Percentiles rank a stretch among this genome's conserved stretches.
Evolutionary conservation across 2,888 invertebrate species (phyloP).

Genomic region (Cryptus armator): DNA sequence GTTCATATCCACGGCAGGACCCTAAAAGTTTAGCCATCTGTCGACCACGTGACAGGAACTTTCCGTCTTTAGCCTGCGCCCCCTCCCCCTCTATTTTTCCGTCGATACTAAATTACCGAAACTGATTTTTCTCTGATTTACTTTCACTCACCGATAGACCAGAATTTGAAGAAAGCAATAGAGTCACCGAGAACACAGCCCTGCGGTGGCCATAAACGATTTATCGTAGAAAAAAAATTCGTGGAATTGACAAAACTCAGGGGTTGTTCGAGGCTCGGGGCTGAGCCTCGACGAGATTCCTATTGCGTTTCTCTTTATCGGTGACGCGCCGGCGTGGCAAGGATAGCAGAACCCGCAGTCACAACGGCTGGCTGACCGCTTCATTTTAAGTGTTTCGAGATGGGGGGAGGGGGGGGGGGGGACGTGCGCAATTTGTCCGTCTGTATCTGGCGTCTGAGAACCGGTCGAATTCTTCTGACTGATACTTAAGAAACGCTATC

Average conservation of each 20-base stretch:
- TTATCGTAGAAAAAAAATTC: constrained; percentile 56
- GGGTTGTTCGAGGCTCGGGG: constrained; percentile 42
- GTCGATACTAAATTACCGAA: constrained; percentile 65
- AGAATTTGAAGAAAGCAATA: constrained; percentile 56
- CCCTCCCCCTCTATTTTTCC: constrained; percentile 55
- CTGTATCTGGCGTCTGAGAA: constrained; percentile 28
- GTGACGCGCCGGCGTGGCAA: constrained; percentile 33
- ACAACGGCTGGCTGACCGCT: constrained; percentile 31
- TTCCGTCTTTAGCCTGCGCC: constrained; percentile 54
- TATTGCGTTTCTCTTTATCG: constrained; percentile 61
- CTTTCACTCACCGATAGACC: constrained; percentile 38
- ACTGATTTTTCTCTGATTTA: constrained; percentile 58
- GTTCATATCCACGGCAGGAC: constrained; percentile 52
- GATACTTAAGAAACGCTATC: constrained; percentile 28
- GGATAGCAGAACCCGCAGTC: constrained; percentile 32
- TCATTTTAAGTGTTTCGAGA: constrained; percentile 53
- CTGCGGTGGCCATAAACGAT: constrained; percentile 52
- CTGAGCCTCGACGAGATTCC: constrained; percentile 54
- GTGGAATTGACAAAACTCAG: constrained; percentile 56
- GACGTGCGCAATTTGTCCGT: constrained; percentile 45
- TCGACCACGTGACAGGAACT: constrained; percentile 77
- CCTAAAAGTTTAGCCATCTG: constrained; percentile 76
- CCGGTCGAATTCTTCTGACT: constrained; percentile 48
- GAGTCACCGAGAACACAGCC: constrained; percentile 30
- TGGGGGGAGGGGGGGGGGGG: constrained; percentile 1